These are phyloP conservation scores for Drosophila persimilis DNA, from an alignment of 1,140 invertebrate genomes.

Conservation along the genomic window DNA sequence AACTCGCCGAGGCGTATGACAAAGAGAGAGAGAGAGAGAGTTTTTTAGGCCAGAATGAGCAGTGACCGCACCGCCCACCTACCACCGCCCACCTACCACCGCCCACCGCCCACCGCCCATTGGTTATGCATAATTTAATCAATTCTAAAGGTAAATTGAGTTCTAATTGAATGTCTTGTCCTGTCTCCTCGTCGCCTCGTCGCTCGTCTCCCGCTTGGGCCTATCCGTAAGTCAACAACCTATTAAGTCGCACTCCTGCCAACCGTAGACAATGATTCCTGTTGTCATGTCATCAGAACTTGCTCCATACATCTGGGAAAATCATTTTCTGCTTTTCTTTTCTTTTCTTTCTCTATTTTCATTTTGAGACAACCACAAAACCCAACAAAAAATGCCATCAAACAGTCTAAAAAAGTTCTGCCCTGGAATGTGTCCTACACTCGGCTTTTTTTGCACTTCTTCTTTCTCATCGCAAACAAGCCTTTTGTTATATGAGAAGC, in stretches of 20 bases:
- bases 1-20: not conserved
- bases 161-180: slow-evolving; percentile 37
- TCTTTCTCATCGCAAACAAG: slow-evolving; percentile 42
- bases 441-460: not conserved
- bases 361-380: slow-evolving; percentile 33
- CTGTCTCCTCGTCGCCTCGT: not conserved
- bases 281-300: slow-evolving; percentile 63
- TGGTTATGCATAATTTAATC: slow-evolving; percentile 37
- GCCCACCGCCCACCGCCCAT: not conserved
- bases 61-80: slow-evolving; percentile 10
- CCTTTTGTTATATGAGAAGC: slow-evolving; percentile 71
- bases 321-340: slow-evolving; percentile 23
- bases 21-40: not conserved
- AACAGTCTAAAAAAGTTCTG: slow-evolving; percentile 56
- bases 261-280: slow-evolving; percentile 60
- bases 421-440: slow-evolving; percentile 41
- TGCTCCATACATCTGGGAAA: slow-evolving; percentile 29
- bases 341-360: slow-evolving; percentile 7
- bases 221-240: slow-evolving; percentile 55
- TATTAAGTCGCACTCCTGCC: slow-evolving; percentile 60
- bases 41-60: slow-evolving; percentile 23
- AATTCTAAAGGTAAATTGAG: slow-evolving; percentile 13
- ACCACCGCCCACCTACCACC: slow-evolving; percentile 11
- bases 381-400: slow-evolving; percentile 45
- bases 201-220: not conserved